Evolutionary conservation across 1,140 invertebrate species (phyloP).

Genomic region (Acromyrmex charruanus): DNA sequence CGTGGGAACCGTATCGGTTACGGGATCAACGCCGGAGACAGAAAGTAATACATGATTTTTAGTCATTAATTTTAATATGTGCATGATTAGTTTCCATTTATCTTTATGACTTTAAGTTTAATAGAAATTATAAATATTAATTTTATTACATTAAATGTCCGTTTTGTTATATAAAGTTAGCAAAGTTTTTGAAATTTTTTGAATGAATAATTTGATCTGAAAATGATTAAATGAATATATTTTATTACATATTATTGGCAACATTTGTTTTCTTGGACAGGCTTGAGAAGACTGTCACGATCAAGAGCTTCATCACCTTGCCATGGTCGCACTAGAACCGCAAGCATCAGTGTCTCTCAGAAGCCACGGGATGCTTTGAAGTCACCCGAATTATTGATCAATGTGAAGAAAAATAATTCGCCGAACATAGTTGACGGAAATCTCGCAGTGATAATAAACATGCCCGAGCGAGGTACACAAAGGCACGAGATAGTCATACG

Average conservation of each 20-base stretch:
- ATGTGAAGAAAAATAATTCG: conserved; percentile 58
- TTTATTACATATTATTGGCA: not conserved
- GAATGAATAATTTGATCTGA: not conserved
- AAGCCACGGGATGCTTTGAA: conserved; percentile 73
- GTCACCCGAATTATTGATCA: conserved; percentile 64
- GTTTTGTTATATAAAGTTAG: not conserved
- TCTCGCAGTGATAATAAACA: conserved; percentile 51
- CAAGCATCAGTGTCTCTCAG: conserved; percentile 69
- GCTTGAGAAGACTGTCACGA: conserved; percentile 71
- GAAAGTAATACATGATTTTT: conserved; percentile 60
- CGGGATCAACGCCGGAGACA: conserved; percentile 67
- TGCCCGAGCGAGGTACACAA: conserved; percentile 60
- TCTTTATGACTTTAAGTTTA: not conserved
- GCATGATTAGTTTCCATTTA: not conserved
- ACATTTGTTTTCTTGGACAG: conserved; percentile 65
- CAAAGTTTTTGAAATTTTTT: not conserved
- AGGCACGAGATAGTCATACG: conserved; percentile 74
- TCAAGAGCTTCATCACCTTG: conserved; percentile 81
- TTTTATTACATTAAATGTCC: not conserved
- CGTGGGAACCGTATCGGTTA: conserved; percentile 89
- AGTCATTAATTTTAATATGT: not conserved
- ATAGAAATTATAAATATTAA: not conserved
- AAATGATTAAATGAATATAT: not conserved
- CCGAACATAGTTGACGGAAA: conserved; percentile 67
- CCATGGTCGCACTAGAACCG: conserved; percentile 66